Base-by-base conservation (phyloP, 2,888 invertebrate species). In the Hypolimnas misippus region DNA sequence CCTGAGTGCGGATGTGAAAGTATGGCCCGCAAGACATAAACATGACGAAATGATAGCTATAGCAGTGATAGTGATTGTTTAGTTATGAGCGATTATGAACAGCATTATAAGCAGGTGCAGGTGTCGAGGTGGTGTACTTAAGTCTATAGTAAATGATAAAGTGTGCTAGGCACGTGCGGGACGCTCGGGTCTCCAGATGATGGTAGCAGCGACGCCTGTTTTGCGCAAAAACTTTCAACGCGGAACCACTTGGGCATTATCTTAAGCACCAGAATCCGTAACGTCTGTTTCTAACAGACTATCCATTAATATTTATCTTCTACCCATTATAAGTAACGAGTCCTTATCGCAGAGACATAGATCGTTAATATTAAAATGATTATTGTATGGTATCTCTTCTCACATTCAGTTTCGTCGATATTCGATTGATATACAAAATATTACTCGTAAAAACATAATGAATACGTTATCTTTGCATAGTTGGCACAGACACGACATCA, bases 191-290 rank as follows among this genome's bases (percentile, higher is more conserved):
- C 58, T 17, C 35, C 38, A 50, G 50, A 33, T 38, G 51, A 31
- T 29, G 44, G 42, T 31, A 54, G 51, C 25, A 33, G 14, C 29
- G 51, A 33, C 76, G 77, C 76, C 57, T 33, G 51, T 21, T 51
- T 72, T 71, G 65, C 67, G 73, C 79, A 82, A 84, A 84, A 84
- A 83, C 78, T 75, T 63, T 75, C 76, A 81, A 88, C 86, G 86
- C 87, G 87, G 86, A 88, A 88, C 84, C 78, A 75, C 76, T 71
- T 67, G 57, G 51, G 69, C 46, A 73, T 71, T 71, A 70, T 76
- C 74, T 71, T 73, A 68, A 73, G 73, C 72, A 70, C 74, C 75
- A 82, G 84, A 84, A 84, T 86, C 80, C 82, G 64, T 77, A 77
- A 74, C 80, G 81, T 82, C 84, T 79, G 82, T 83, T 79, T 72